Percentiles rank a stretch among this genome's conserved stretches.
These are phyloP conservation scores for Bradypus variegatus DNA, from an alignment of 2,797 vertebrate genomes.

Conservation along the genomic window DNA sequence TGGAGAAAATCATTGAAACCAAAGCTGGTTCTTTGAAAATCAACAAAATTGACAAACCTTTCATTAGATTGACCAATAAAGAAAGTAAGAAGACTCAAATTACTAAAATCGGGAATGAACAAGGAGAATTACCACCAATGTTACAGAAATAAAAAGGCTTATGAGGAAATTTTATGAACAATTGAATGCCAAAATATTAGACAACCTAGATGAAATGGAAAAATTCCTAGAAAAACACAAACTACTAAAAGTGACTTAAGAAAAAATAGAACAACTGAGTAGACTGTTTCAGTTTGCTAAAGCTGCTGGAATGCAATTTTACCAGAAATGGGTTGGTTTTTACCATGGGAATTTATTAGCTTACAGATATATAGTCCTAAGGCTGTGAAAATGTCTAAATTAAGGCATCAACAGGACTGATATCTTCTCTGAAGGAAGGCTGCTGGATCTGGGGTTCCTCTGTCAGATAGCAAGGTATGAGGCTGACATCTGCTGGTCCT, in stretches of 20 bases:
- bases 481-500: no score
- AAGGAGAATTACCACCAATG: neutral
- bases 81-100: neutral
- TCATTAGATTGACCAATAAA: neutral
- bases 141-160: neutral
- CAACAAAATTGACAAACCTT: neutral
- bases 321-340: no score
- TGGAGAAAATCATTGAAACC: neutral
- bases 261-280: neutral
- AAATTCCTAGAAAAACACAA: neutral
- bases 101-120: neutral
- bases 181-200: neutral
- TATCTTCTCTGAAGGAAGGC: no score
- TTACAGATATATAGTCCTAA: no score
- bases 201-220: neutral
- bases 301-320: no score
- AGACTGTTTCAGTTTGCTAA: no score
- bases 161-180: neutral
- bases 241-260: neutral
- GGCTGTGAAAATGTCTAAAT: no score
- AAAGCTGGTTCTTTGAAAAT: neutral
- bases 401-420: no score
- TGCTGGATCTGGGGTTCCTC: no score
- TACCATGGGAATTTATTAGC: no score
- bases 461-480: no score